Conservation (phyloP, 2,888 invertebrate species). For the Lycaena phlaeas region DNA sequence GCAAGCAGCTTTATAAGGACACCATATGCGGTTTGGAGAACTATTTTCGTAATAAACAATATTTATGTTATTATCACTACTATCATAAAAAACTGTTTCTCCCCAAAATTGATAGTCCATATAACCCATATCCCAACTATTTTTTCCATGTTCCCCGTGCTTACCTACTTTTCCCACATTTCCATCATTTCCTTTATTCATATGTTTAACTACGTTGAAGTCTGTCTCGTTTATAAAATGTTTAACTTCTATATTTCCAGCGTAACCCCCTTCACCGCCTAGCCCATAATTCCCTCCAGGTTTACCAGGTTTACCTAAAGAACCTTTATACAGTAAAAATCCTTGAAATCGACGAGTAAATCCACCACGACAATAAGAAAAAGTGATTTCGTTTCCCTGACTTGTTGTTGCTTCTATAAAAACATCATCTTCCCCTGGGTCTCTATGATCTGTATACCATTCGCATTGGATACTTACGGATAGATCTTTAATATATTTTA, state of each 20-base stretch:
- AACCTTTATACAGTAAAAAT: slow-evolving; percentile 7
- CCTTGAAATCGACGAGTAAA: not conserved
- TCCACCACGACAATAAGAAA: slow-evolving; percentile 5
- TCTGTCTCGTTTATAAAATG: not conserved
- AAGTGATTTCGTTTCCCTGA: slow-evolving; percentile 6
- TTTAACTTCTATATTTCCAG: slow-evolving; percentile 1
- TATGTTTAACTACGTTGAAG: not conserved
- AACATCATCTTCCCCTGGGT: slow-evolving; percentile 1
- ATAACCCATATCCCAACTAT: slow-evolving; percentile 8
- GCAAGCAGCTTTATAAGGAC: slow-evolving; percentile 1
- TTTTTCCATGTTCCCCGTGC: slow-evolving; percentile 8
- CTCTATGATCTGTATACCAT: slow-evolving; percentile 4
- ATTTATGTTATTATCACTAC: slow-evolving; percentile 8
- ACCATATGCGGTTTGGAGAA: slow-evolving; percentile 6
- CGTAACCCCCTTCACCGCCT: slow-evolving; percentile 4
- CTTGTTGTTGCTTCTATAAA: slow-evolving; percentile 6
- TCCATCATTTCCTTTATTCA: not conserved
- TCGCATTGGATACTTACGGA: slow-evolving; percentile 3
- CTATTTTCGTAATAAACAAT: slow-evolving; percentile 3
- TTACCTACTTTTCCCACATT: slow-evolving; percentile 6
- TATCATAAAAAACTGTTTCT: slow-evolving; percentile 1
- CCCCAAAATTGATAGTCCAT: slow-evolving; percentile 9
- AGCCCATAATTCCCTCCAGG: slow-evolving; percentile 2
- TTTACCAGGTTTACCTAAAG: slow-evolving; percentile 6
- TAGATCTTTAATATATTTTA: slow-evolving; percentile 7